Conservation (phyloP, 2,797 vertebrate genomes). For the Podargus strigoides region DNA sequence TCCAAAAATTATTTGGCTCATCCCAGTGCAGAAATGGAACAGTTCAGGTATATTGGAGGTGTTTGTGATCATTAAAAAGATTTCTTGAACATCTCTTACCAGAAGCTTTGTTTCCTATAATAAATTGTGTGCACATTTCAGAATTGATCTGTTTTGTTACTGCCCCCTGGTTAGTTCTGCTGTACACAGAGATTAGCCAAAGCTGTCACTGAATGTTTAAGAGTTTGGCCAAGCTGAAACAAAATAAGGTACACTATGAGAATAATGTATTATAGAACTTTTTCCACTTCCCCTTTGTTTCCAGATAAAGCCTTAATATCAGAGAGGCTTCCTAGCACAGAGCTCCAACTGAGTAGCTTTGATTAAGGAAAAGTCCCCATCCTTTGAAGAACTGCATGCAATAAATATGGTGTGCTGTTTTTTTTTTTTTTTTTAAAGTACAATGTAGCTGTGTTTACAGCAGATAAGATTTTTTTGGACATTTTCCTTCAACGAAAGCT, state of each 20-base stretch:
- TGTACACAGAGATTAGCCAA: neutral
- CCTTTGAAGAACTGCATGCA: neutral
- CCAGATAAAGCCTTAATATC: neutral
- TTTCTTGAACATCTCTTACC: neutral
- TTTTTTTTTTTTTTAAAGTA: neutral
- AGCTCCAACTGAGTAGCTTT: neutral
- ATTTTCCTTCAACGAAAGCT: constrained; percentile 6
- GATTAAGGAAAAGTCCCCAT: neutral
- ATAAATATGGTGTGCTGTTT: neutral
- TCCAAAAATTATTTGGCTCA: neutral
- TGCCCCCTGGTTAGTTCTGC: neutral
- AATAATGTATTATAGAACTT: neutral
- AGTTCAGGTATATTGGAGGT: neutral
- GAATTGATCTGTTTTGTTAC: neutral
- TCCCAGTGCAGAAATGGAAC: neutral
- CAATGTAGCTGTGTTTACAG: neutral
- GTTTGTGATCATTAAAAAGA: neutral
- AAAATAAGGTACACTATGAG: neutral
- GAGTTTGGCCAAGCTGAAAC: neutral
- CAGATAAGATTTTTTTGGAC: neutral
- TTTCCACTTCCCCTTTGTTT: neutral
- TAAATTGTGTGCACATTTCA: neutral
- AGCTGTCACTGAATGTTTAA: neutral
- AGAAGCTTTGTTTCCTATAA: neutral
- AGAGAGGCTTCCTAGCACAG: neutral